Evolutionary conservation across 2,113 vertebrate species (phyloP).

Genomic region (Channa maculata): DNA sequence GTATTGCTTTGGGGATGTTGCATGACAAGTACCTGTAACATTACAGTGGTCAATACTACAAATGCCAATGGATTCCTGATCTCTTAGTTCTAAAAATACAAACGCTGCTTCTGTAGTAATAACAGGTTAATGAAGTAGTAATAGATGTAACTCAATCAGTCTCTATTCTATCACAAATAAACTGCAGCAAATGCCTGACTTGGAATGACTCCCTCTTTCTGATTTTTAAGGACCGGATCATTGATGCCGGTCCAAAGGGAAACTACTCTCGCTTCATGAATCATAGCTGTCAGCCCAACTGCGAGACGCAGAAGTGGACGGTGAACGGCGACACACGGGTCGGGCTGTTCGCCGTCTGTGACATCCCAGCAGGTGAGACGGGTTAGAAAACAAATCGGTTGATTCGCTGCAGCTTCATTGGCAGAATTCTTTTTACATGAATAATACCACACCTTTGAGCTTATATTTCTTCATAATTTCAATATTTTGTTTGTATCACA

Average conservation of each 20-base stretch:
- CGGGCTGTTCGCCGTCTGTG: constrained; percentile 94
- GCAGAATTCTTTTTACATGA: too few species aligned
- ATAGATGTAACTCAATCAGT: too few species aligned
- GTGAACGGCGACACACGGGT: constrained; percentile 97
- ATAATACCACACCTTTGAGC: too few species aligned
- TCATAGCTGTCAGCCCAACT: constrained; percentile 99
- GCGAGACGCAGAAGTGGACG: constrained; percentile 98
- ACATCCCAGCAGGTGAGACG: constrained; percentile 90
- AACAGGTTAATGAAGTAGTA: too few species aligned
- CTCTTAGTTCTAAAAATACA: neutral
- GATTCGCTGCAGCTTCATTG: too few species aligned
- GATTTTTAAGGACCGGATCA: constrained; percentile 90
- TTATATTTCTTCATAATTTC: too few species aligned
- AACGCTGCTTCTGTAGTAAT: too few species aligned
- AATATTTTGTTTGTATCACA: constrained; percentile 56
- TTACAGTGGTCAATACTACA: constrained; percentile 80
- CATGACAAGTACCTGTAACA: constrained; percentile 53
- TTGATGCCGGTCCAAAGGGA: constrained; percentile 97
- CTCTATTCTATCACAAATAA: too few species aligned
- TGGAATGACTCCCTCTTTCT: neutral
- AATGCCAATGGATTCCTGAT: neutral
- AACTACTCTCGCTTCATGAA: constrained; percentile 99
- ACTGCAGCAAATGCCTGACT: too few species aligned
- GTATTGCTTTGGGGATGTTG: constrained; percentile 88
- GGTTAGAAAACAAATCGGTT: too few species aligned